Evolutionary conservation across 2,888 invertebrate genomes (phyloP).

Genomic region (Nephrotoma appendiculata): DNA sequence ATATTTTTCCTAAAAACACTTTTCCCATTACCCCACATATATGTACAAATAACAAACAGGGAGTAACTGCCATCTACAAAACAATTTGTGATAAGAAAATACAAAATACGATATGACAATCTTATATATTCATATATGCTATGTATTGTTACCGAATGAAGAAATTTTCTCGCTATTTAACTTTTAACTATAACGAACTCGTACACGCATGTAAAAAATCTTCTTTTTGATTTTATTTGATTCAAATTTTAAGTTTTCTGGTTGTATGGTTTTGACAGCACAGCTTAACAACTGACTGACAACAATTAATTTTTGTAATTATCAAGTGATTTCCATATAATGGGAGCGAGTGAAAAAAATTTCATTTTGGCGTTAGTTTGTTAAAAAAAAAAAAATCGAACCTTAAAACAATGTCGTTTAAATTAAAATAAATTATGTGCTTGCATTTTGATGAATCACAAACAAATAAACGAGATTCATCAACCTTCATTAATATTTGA

Average conservation of each 20-base stretch:
- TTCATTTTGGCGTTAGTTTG: too few species aligned
- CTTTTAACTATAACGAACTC: not conserved
- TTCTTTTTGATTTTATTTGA: not conserved
- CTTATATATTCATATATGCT: not conserved
- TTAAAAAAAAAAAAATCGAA: too few species aligned
- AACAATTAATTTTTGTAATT: not conserved
- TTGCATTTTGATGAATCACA: not conserved
- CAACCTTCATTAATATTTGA: not conserved
- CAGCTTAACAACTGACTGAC: not conserved
- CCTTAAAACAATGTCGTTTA: too few species aligned
- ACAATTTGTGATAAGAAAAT: not conserved
- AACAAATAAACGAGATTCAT: not conserved
- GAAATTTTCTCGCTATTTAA: not conserved
- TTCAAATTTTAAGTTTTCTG: not conserved
- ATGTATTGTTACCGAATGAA: not conserved
- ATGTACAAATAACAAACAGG: not conserved
- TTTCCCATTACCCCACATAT: not conserved
- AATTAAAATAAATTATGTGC: too few species aligned
- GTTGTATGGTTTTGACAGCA: not conserved
- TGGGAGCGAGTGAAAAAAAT: too few species aligned
- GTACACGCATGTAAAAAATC: not conserved
- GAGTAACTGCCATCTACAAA: not conserved
- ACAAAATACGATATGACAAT: not conserved
- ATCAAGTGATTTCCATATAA: too few species aligned
- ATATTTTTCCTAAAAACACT: not conserved